Evolutionary conservation across 2,888 invertebrate genomes (phyloP), one percentile per base, ranked within the genome.

Genomic region (Invenusta paracnida): DNA sequence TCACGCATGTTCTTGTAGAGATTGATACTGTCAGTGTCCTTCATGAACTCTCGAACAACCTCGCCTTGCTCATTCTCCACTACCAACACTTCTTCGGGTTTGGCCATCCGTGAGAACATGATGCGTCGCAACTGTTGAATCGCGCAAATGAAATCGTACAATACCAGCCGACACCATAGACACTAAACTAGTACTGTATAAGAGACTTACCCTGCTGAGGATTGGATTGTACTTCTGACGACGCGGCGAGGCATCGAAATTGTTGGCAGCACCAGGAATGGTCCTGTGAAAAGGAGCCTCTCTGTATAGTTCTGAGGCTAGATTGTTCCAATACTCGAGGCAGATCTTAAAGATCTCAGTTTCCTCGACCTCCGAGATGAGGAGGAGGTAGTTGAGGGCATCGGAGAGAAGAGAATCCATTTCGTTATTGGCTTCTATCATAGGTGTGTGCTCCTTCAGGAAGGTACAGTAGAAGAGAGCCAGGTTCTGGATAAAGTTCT

Each of bases 41-140:
- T 99, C 96, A 99, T 98, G 91, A 99, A 98, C 92, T 99, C 99
- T 87, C 99, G 93, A 11, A 99, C 98, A 87, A 99, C 97, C 93
- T 99, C 98, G 67, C 98, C 98, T 92, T 99, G 98, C 91, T 99
- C 99, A 93, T 99, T 99, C 92, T 99, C 99, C 67, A 99, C 98
- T 81, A 99, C 97, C 87, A 99, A 93, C 48, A 99, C 99, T 93
- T 99, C 99, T 92, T 99, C 99, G 0, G 99, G 99, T 92, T 98
- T 98, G 25, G 98, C 99, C 99, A 99, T 99, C 89, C 98, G 94
- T 87, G 96, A 96, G 90, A 99, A 99, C 97, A 99, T 98, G 82
- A 97, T 97, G 90, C 95, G 95, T 79, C 98, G 94, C 67, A 98
- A 95, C 92, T 93, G 88, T n/a, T n/a, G n/a, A n/a, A n/a, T n/a